Percentiles rank a stretch among this genome's conserved stretches.
Conservation (phyloP, 2,113 vertebrate species). For the Meles meles region DNA sequence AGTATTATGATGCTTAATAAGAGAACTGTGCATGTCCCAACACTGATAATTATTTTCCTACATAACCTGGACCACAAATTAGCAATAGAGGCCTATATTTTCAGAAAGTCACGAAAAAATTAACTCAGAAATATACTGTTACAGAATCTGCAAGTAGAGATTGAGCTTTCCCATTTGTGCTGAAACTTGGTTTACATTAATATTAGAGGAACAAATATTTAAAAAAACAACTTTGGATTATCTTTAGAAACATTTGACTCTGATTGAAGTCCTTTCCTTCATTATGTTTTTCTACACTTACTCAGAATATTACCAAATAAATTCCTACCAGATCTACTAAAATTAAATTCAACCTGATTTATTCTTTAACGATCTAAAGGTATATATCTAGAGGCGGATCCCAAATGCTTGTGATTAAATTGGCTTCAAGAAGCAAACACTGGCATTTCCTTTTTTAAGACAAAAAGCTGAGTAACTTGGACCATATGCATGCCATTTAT, state of each 20-base stretch:
- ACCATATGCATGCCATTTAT: neutral
- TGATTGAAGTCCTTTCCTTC: neutral
- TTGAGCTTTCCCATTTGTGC: neutral
- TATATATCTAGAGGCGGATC: neutral
- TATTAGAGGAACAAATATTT: neutral
- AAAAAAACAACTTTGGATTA: neutral
- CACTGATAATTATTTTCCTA: neutral
- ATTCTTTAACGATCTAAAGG: neutral
- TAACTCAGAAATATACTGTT: neutral
- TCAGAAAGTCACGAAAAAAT: neutral
- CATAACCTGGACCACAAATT: neutral
- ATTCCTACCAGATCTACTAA: neutral
- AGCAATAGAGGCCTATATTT: neutral
- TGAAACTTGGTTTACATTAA: constrained; percentile 3
- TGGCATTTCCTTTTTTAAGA: neutral
- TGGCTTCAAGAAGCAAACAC: neutral
- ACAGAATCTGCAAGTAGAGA: neutral
- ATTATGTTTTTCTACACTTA: neutral
- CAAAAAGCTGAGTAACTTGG: neutral
- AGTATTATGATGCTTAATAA: neutral
- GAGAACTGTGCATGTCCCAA: neutral
- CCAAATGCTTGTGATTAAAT: neutral
- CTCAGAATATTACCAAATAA: neutral
- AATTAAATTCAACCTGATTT: neutral
- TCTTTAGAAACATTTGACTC: neutral